Evolutionary conservation across 2,888 invertebrate species (phyloP), one percentile per base, ranked within the genome.

Genomic region (Linnaemya tessellans): DNA sequence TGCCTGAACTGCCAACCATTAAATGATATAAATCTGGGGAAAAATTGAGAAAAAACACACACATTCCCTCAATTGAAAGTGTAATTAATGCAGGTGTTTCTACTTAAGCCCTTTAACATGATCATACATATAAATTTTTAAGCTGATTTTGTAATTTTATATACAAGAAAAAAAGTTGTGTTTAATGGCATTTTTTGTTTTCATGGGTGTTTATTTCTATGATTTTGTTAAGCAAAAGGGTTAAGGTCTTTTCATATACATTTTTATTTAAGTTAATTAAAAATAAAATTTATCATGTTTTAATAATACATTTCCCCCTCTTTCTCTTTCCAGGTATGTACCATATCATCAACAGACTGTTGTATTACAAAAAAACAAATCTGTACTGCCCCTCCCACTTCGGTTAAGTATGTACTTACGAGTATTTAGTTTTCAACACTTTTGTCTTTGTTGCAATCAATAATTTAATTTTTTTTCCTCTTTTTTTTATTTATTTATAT

Each of bases 311-410:
- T 75, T 62, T 38, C 8, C 10, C 51, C 18, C 35, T 64, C 49
- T 78, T 35, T 84, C 18, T 84, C 81, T 70, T 85, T 85, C 18
- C 70, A 85, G 85, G 85, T 85, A 85, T 79, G 85, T 85, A 85
- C 30, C 30, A 30, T 70, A 20, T 54, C n/a, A 46, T 22, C 15
- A 54, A 15, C 15, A 11, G 13, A 62, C 67, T 49, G 25, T 38
- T 30, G 22, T 20, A n/a, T 51, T n/a, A 41, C 64, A 49, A n/a
- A 74, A 38, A 35, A 58, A 35, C 35, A 41, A 7, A 41, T 58
- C 46, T 68, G 46, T 46, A 60, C 30, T 70, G 68, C 38, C 43
- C 15, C 49, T 22, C 25, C 30, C 22, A 1, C 18, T 49, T 1
- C 46, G 58, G 71, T 20, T 83, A 73, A 83, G 82, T 83, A 78